phyloP scores from a whole-genome alignment of 1,140 invertebrate genomes.

The Magallana gigas region DNA sequence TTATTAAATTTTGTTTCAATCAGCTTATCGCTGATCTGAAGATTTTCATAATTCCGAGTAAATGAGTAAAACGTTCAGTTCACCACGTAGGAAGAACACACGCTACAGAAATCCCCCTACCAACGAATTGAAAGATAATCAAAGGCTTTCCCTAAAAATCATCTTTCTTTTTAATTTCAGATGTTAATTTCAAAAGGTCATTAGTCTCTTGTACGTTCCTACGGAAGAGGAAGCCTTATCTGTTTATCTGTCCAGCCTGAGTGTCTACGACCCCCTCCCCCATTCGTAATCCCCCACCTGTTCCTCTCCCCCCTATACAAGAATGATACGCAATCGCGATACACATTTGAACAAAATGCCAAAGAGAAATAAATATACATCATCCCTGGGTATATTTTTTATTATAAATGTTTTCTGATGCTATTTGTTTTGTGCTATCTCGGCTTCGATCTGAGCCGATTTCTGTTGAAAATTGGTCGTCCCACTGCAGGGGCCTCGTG shows the following conservation, averaged over 20 bases:
- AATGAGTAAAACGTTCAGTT: background rate
- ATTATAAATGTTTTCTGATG: conserved; percentile 39
- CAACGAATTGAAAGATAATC: background rate
- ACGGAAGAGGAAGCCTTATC: background rate
- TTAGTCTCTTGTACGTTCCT: background rate
- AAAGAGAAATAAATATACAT: conserved; percentile 37
- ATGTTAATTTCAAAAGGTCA: conserved; percentile 34
- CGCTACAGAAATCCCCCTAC: background rate
- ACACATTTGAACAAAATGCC: conserved; percentile 7
- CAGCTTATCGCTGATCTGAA: conserved; percentile 21
- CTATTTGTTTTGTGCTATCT: conserved; percentile 40
- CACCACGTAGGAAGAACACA: background rate
- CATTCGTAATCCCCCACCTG: background rate
- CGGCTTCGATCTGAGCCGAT: conserved; percentile 2
- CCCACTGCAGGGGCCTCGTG: background rate
- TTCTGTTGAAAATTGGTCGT: conserved; percentile 25
- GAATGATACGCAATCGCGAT: conserved; percentile 17
- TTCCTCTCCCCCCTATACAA: background rate
- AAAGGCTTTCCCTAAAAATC: conserved; percentile 2
- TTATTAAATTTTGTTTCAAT: background rate
- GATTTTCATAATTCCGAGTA: conserved; percentile 17
- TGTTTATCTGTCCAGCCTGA: background rate
- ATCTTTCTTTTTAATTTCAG: conserved; percentile 12
- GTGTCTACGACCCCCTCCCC: conserved; percentile 15
- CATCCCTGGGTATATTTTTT: conserved; percentile 29